Evolutionary conservation across 1,140 invertebrate genomes (phyloP), one percentile per base, ranked within the genome.

Genomic region (Neodiprion lecontei): DNA sequence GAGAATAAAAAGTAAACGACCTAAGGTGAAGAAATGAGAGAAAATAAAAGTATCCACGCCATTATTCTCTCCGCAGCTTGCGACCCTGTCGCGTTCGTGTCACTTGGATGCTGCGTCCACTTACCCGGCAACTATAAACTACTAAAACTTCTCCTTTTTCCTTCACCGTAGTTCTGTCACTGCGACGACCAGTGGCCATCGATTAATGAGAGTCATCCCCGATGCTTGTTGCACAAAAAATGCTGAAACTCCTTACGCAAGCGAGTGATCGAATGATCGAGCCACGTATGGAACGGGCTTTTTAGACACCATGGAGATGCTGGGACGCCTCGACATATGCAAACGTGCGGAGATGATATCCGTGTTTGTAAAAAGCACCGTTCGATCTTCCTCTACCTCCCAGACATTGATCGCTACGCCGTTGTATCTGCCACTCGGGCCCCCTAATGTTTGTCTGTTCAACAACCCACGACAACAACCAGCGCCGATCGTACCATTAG

Each of bases 161-260:
- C 61, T 14, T 14, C 3, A 0, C 61, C 17, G 1, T 40, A 40
- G 28, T 40, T 40, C 28, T 40, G 28, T 40, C 28, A 40, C 28
- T 40, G 28, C 28, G 28, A 40, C 28, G 28, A 40, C 28, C 61
- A 14, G 17, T 65, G 61, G 17, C 67, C 67, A 69, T 69, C 67
- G 21, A 14, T 69, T 69, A 69, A 69, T 69, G 7, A 69, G 67
- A 69, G 67, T 21, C 53, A 61, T 61, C 11, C 67, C 67, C 21
- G 8, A 11, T 11, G 67, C 4, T 65, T 14, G 4, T 17, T 65
- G 61, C 1, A 65, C 1, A 14, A 14, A 14, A 65, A 65, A 65
- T 17, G 17, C 61, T 14, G 1, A 21, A 14, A 21, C 12, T 17
- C 12, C 2, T 65, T 65, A 14, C 11, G 11, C 23, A 12, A 5